Evolutionary conservation across 2,113 vertebrate species (phyloP).

Genomic region (Alethe diademata): DNA sequence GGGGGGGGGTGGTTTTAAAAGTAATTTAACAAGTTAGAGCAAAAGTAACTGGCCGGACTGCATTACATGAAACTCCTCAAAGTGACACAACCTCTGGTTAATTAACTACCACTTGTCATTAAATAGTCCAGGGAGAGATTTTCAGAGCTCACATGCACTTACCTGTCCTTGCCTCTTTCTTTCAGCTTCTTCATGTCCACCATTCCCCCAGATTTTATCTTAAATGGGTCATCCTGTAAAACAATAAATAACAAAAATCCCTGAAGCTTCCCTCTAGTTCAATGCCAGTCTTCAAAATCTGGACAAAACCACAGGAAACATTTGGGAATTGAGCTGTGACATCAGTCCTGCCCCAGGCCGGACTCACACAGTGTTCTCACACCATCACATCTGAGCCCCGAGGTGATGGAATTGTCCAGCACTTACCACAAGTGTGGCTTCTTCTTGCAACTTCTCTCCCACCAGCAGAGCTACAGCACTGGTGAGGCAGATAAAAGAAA

Average conservation of each 20-base stretch:
- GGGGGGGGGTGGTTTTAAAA: not conserved
- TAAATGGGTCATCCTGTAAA: slow-evolving; percentile 92
- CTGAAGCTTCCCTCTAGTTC: not conserved
- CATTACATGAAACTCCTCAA: not conserved
- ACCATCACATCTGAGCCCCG: rapidly evolving
- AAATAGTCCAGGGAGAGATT: not conserved
- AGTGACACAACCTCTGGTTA: not conserved
- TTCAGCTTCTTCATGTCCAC: slow-evolving; percentile 98
- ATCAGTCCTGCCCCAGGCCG: not conserved
- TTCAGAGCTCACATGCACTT: slow-evolving; percentile 14
- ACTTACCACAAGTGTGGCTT: slow-evolving; percentile 77
- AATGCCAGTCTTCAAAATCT: not conserved
- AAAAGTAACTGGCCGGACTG: not conserved
- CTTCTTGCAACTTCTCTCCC: slow-evolving; percentile 89
- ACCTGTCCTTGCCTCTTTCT: slow-evolving; percentile 91
- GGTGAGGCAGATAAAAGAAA: not conserved
- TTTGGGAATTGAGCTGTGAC: not conserved
- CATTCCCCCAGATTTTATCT: slow-evolving; percentile 93
- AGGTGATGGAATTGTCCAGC: not conserved
- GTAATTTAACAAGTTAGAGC: not conserved
- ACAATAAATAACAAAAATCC: not conserved
- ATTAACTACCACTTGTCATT: not conserved
- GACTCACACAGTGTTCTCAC: not conserved
- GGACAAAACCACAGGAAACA: not conserved
- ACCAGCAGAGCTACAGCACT: slow-evolving; percentile 89